A percentile compares a stretch with the other conserved stretches of the same genome.
Conservation (phyloP, 1,140 invertebrate genomes). For the Anastrepha ludens region DNA sequence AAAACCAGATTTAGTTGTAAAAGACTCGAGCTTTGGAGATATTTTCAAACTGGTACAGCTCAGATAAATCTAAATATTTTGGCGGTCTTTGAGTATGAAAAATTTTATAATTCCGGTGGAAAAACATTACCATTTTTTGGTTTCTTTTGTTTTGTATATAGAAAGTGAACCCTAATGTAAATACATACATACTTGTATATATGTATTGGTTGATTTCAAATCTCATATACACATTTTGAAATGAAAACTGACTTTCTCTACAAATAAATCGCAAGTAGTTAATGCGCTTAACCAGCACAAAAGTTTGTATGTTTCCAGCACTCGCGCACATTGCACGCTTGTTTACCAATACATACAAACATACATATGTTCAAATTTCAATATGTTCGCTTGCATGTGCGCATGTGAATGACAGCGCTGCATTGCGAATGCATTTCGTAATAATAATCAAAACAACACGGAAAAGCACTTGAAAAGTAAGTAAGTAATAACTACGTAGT, state of each 20-base stretch:
- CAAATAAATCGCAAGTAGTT: constrained; percentile 23
- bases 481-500: constrained; percentile 36
- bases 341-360: not conserved
- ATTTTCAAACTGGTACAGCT: too few species aligned
- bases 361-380: not conserved
- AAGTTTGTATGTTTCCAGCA: not conserved
- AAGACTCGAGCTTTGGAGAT: too few species aligned
- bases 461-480: constrained; percentile 49
- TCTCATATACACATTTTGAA: not conserved
- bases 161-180: too few species aligned
- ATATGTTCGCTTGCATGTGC: not conserved
- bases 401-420: not conserved
- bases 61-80: too few species aligned
- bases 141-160: too few species aligned
- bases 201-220: too few species aligned
- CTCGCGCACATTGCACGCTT: not conserved
- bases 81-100: too few species aligned
- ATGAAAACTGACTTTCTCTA: constrained; percentile 19
- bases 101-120: too few species aligned
- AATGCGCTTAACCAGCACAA: constrained; percentile 1
- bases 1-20: too few species aligned
- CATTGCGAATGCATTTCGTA: constrained; percentile 51
- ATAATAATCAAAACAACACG: constrained; percentile 45
- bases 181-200: too few species aligned
- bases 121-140: too few species aligned